Percentiles rank a stretch among this genome's conserved stretches.
Evolutionary conservation across 2,113 vertebrate genomes (phyloP).

Genomic region (Limnothrissa miodon): DNA sequence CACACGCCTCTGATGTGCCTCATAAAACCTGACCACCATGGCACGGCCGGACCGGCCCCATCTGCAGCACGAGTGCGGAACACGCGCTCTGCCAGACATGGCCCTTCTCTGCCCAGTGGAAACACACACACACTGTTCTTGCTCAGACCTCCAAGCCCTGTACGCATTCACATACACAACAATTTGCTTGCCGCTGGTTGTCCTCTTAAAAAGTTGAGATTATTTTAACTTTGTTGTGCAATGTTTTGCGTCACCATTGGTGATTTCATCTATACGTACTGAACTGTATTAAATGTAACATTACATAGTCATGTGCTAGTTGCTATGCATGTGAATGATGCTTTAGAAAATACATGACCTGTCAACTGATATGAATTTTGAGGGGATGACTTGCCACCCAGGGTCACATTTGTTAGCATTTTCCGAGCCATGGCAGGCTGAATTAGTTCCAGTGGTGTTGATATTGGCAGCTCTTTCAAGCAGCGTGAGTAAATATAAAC

Average conservation of each 20-base stretch:
- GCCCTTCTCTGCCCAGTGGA: too few relatives aligned
- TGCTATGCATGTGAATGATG: too few relatives aligned
- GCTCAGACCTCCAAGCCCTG: too few relatives aligned
- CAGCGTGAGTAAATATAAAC: not conserved
- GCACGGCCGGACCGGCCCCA: not conserved
- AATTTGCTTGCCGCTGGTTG: not conserved
- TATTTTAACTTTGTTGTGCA: too few relatives aligned
- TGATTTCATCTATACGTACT: too few relatives aligned
- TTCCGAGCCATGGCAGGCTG: not conserved
- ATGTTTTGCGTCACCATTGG: too few relatives aligned
- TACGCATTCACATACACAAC: not conserved
- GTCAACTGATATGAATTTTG: not conserved
- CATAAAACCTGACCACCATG: not conserved
- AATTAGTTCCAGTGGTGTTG: not conserved
- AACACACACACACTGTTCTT: not conserved
- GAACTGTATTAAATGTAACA: not conserved
- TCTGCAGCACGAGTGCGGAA: not conserved
- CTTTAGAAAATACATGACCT: not conserved
- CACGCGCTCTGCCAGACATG: too few relatives aligned
- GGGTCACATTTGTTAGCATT: not conserved
- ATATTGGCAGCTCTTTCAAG: not conserved
- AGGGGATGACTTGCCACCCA: not conserved
- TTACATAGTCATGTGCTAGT: too few relatives aligned
- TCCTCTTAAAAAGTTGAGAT: too few relatives aligned
- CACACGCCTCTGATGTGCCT: slow-evolving; percentile 4